These are phyloP conservation scores for Brachyhypopomus gauderio DNA, from an alignment of 2,113 vertebrate species.

Conservation along the genomic window DNA sequence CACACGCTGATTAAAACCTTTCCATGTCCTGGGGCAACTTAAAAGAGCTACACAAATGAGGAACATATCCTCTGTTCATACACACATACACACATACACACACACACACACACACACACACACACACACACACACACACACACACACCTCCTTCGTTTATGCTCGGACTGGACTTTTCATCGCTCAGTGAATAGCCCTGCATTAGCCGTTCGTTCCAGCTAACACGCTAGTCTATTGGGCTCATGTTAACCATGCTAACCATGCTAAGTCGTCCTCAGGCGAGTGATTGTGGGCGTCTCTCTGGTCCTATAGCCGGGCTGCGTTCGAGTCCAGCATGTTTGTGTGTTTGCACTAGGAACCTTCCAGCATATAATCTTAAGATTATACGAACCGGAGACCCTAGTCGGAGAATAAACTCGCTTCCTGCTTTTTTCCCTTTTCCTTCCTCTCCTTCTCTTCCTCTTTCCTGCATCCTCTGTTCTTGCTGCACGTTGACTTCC, in stretches of 20 bases:
- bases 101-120: too few relatives aligned
- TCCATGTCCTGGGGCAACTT: constrained; percentile 53
- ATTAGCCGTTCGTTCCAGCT: too few relatives aligned
- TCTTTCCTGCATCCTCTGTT: not conserved
- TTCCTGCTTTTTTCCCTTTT: not conserved
- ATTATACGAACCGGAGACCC: not conserved
- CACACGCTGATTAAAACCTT: constrained; percentile 69
- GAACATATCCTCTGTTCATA: constrained; percentile 7
- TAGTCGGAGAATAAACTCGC: not conserved
- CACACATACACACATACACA: not conserved
- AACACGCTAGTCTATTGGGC: too few relatives aligned
- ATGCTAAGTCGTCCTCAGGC: too few relatives aligned
- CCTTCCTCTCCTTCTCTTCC: not conserved
- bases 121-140: not conserved
- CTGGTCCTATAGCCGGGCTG: too few relatives aligned
- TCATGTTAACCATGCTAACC: too few relatives aligned
- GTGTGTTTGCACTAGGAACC: constrained; percentile 6
- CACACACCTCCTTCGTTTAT: not conserved
- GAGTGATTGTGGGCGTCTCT: too few relatives aligned
- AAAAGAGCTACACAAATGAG: constrained; percentile 53
- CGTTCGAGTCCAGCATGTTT: too few relatives aligned
- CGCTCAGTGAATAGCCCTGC: too few relatives aligned
- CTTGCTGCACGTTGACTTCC: not conserved
- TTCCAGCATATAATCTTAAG: not conserved
- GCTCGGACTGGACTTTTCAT: not conserved